Percentiles rank a stretch among this genome's conserved stretches.
These are phyloP conservation scores for Helostoma temminkii DNA, from an alignment of 2,797 vertebrate genomes.

Conservation along the genomic window DNA sequence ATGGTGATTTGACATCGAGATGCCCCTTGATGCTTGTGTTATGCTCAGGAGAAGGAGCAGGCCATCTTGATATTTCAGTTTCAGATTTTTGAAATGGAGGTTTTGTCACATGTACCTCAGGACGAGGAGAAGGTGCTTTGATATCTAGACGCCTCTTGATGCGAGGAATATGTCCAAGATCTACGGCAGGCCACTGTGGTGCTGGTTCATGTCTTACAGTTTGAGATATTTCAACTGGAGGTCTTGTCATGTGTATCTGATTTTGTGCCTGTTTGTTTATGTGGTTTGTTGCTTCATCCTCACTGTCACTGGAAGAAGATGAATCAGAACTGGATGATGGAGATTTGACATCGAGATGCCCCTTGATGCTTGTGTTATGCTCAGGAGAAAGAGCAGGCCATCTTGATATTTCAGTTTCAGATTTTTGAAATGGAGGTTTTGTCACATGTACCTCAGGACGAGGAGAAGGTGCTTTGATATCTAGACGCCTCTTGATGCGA, in stretches of 20 bases:
- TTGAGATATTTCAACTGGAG: background rate
- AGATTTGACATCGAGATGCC: conserved; percentile 33
- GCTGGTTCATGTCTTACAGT: fast-evolving
- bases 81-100: background rate
- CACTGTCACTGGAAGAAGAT: conserved; percentile 31
- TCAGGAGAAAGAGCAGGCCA: conserved; percentile 21
- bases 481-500: conserved; percentile 14
- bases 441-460: background rate
- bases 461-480: conserved; percentile 23
- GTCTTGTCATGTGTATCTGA: fast-evolving
- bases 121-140: background rate
- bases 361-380: background rate
- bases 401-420: background rate
- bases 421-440: background rate
- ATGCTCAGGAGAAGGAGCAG: background rate
- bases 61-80: conserved; percentile 13
- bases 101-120: background rate
- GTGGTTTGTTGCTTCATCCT: background rate
- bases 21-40: conserved; percentile 20
- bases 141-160: conserved; percentile 35
- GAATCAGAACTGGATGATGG: conserved; percentile 3
- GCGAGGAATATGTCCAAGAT: background rate
- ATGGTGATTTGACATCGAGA: conserved; percentile 40
- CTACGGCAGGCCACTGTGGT: background rate
- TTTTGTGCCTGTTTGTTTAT: background rate